Conservation (phyloP, 2,888 invertebrate genomes). For the Drosophila merina region DNA sequence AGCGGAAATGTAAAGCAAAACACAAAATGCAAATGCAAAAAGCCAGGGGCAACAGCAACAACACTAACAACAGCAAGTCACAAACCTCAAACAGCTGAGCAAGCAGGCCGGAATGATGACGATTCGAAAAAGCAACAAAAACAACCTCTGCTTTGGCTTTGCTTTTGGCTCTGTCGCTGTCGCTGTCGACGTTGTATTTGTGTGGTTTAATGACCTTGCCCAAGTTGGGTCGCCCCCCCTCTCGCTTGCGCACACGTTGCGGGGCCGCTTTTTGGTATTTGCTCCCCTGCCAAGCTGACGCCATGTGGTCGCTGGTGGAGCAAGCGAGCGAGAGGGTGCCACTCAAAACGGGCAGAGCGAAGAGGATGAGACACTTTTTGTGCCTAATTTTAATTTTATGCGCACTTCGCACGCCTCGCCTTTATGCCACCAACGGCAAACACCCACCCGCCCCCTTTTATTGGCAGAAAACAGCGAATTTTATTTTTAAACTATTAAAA, state of each 20-base stretch:
- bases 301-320: constrained; percentile 60
- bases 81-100: constrained; percentile 60
- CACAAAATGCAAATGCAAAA: constrained; percentile 52
- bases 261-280: constrained; percentile 14
- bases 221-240: constrained; percentile 60
- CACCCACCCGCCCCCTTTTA: constrained; percentile 37
- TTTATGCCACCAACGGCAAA: background rate
- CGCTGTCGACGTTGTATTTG: constrained; percentile 28
- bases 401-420: constrained; percentile 60
- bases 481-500: constrained; percentile 70
- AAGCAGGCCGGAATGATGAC: constrained; percentile 35
- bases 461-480: constrained; percentile 60
- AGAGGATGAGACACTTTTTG: constrained; percentile 43
- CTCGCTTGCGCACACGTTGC: constrained; percentile 16
- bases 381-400: constrained; percentile 79
- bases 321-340: constrained; percentile 8
- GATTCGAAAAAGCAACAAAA: constrained; percentile 27
- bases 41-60: constrained; percentile 19
- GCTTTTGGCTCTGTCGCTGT: constrained; percentile 14
- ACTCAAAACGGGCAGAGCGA: background rate
- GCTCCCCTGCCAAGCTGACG: constrained; percentile 68
- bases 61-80: constrained; percentile 28
- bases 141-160: constrained; percentile 28
- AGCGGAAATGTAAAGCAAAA: constrained; percentile 73
- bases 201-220: constrained; percentile 80